Conservation (phyloP, 2,888 invertebrate species). For the Cryptus viduatorius region DNA sequence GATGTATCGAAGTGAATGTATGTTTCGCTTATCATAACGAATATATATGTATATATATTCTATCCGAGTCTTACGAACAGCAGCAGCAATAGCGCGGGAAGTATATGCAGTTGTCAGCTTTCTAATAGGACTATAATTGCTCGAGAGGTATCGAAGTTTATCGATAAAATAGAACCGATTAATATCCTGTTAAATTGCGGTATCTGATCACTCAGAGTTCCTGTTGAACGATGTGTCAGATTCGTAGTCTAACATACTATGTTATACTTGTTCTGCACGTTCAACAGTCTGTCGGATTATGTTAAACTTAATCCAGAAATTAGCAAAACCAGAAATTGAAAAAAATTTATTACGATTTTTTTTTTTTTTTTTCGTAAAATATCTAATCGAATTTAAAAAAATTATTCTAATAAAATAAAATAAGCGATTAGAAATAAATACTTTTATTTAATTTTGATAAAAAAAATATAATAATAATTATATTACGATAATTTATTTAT, state of each 20-base stretch:
- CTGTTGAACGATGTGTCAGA: background rate
- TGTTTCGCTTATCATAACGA: constrained; percentile 18
- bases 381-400: background rate
- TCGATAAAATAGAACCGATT: constrained; percentile 48
- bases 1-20: constrained; percentile 37
- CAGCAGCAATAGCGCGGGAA: background rate
- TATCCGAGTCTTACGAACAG: constrained; percentile 2
- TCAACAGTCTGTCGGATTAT: background rate
- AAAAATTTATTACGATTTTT: background rate
- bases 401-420: too few relatives aligned
- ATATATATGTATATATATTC: background rate
- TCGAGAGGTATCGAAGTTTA: constrained; percentile 19
- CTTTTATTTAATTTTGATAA: too few relatives aligned
- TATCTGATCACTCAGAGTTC: constrained; percentile 39
- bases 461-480: too few relatives aligned
- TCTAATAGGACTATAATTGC: constrained; percentile 61
- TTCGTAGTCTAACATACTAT: background rate
- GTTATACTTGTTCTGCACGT: constrained; percentile 22
- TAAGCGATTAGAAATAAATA: background rate
- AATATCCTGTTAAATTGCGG: constrained; percentile 40
- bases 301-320: constrained; percentile 1
- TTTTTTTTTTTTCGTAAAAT: background rate
- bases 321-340: background rate
- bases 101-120: constrained; percentile 41
- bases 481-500: too few relatives aligned